phyloP scores from a whole-genome alignment of 2,113 vertebrate species.

The Felis chaus region DNA sequence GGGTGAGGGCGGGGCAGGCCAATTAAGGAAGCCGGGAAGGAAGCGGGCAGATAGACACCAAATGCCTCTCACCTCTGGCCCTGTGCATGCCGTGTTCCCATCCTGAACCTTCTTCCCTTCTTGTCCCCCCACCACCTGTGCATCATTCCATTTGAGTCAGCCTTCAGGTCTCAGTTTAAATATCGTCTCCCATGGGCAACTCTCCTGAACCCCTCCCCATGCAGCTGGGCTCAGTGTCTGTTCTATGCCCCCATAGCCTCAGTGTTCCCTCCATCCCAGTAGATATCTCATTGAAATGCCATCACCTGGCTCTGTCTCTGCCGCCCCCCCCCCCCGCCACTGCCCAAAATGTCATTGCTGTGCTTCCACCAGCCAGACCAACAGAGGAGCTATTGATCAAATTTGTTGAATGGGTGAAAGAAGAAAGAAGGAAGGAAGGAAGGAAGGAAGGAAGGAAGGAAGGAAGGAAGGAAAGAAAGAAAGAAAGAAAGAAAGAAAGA shows the following conservation, averaged over 20 bases:
- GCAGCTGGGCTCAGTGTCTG: neutral
- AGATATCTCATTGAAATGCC: neutral
- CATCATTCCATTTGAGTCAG: neutral
- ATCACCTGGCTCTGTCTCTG: neutral
- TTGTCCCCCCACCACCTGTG: neutral
- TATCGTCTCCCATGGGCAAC: neutral
- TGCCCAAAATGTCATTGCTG: neutral
- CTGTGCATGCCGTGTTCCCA: neutral
- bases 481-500: neutral
- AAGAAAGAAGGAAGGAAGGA: no score
- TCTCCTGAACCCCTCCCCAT: neutral
- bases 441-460: no score
- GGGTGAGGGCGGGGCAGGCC: neutral
- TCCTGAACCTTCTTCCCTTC: neutral
- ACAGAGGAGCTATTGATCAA: neutral
- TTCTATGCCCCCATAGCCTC: neutral
- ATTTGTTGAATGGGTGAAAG: neutral
- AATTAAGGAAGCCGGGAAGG: neutral
- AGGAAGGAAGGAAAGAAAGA: neutral
- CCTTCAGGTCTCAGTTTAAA: conserved; percentile 41
- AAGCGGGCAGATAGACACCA: neutral
- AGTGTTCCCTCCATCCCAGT: no score
- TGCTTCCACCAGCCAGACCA: neutral
- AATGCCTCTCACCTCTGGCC: neutral
- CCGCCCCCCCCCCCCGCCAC: no score